phyloP scores from a whole-genome alignment of 2,113 vertebrate species.

The Myanophis thanlyinensis region DNA sequence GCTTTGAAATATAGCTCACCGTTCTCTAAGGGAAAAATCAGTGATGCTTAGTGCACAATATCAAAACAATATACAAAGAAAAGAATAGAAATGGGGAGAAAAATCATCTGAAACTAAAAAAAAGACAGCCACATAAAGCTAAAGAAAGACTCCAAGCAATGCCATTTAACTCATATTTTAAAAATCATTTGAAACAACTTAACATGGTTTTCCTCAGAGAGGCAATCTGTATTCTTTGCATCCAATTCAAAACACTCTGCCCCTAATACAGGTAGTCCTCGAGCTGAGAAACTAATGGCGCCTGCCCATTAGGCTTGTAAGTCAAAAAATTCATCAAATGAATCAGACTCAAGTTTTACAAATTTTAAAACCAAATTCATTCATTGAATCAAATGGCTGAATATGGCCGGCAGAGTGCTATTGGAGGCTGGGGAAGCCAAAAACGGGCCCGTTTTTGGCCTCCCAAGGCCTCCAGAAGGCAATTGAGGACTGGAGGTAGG shows the following conservation, averaged over 20 bases:
- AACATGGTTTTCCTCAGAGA: background rate
- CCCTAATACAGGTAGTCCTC: background rate
- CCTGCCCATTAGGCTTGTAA: too few relatives aligned
- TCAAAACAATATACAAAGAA: background rate
- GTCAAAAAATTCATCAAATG: too few relatives aligned
- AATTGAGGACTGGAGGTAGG: too few relatives aligned
- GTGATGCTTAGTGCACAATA: background rate
- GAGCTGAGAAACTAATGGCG: too few relatives aligned
- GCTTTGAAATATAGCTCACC: background rate
- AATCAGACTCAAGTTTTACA: too few relatives aligned
- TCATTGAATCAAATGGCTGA: too few relatives aligned
- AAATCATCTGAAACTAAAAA: background rate
- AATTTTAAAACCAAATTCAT: too few relatives aligned
- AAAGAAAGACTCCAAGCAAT: background rate
- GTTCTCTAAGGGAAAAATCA: background rate
- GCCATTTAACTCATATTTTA: background rate
- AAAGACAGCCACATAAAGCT: background rate
- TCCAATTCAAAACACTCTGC: background rate
- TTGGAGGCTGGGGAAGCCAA: too few relatives aligned
- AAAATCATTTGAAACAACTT: background rate
- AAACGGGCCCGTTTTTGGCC: too few relatives aligned
- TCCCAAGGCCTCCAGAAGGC: too few relatives aligned
- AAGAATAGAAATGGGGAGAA: background rate
- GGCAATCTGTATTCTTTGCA: background rate
- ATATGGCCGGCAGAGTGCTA: too few relatives aligned